Evolutionary conservation across 2,797 vertebrate genomes (phyloP).

Genomic region (Crocidura indochinensis): DNA sequence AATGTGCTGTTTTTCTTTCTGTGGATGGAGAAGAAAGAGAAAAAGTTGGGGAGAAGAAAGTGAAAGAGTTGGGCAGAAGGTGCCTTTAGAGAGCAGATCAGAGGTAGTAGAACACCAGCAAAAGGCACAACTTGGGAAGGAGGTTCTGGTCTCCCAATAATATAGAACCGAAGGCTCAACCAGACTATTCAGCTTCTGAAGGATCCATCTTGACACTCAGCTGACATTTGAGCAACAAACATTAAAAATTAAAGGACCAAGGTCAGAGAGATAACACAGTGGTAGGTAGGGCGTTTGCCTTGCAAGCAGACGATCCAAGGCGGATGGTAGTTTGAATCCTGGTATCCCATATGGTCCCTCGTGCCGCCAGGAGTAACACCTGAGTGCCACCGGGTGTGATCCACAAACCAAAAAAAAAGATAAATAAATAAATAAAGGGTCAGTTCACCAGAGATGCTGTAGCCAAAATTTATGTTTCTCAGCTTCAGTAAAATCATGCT

Average conservation of each 20-base stretch:
- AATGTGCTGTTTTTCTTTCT: not conserved
- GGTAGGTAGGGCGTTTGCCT: too few species aligned
- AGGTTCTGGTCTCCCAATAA: constrained; percentile 38
- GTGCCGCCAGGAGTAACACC: too few species aligned
- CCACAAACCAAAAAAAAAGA: too few species aligned
- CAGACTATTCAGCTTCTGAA: constrained; percentile 1
- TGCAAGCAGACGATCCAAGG: too few species aligned
- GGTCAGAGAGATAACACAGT: too few species aligned
- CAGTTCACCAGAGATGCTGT: constrained; percentile 33
- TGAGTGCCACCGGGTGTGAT: too few species aligned
- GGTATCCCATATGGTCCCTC: too few species aligned
- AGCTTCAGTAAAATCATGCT: constrained; percentile 4
- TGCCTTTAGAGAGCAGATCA: not conserved
- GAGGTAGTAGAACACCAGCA: not conserved
- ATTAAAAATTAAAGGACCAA: not conserved
- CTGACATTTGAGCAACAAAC: constrained; percentile 16
- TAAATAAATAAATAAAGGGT: too few species aligned
- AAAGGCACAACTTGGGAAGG: constrained; percentile 9
- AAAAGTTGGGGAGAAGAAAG: not conserved
- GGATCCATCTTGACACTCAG: constrained; percentile 37
- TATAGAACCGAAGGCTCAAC: not conserved
- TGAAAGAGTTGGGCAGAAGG: not conserved
- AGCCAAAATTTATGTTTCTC: constrained; percentile 43
- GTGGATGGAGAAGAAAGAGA: not conserved
- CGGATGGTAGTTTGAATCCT: too few species aligned